Percentiles rank a stretch among this genome's conserved stretches.
phyloP scores from a whole-genome alignment of 2,888 invertebrate species.

The Caenorhabditis sp. region DNA sequence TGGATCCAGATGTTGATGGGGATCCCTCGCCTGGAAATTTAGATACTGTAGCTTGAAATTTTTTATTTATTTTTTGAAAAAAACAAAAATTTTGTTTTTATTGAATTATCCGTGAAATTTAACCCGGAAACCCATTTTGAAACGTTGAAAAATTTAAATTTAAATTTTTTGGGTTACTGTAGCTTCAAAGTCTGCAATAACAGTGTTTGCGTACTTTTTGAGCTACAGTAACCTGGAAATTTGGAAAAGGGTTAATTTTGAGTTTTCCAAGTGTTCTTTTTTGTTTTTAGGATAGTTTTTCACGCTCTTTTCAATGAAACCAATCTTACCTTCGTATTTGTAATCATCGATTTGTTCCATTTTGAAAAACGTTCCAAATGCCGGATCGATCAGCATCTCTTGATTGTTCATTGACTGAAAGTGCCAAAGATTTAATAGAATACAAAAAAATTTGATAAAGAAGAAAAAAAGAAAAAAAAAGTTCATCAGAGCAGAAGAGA shows the following conservation, averaged over 20 bases:
- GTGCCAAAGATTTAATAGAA: neutral
- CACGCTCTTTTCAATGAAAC: neutral
- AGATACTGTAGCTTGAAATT: neutral
- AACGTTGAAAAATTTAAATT: neutral
- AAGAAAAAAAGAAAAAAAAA: neutral
- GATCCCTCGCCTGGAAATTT: conserved; percentile 44
- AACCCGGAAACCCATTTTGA: neutral
- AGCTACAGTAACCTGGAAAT: conserved; percentile 3
- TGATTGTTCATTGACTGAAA: conserved; percentile 61
- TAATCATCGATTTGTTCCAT: conserved; percentile 65
- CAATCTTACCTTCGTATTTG: conserved; percentile 62
- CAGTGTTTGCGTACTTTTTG: neutral
- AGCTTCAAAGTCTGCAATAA: neutral
- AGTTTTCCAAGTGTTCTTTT: neutral
- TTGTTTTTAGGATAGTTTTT: neutral
- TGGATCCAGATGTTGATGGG: conserved; percentile 50
- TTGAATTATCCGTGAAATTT: neutral
- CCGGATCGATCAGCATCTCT: conserved; percentile 66
- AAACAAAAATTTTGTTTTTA: neutral
- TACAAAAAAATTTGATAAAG: neutral
- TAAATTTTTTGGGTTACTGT: conserved; percentile 1
- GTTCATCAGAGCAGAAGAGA: neutral
- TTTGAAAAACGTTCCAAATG: conserved; percentile 55
- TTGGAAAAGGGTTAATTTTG: too few relatives aligned
- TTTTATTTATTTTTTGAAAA: too few relatives aligned